Evolutionary conservation across 2,797 vertebrate genomes (phyloP), one percentile per base, ranked within the genome.

Genomic region (Heliangelus exortis): DNA sequence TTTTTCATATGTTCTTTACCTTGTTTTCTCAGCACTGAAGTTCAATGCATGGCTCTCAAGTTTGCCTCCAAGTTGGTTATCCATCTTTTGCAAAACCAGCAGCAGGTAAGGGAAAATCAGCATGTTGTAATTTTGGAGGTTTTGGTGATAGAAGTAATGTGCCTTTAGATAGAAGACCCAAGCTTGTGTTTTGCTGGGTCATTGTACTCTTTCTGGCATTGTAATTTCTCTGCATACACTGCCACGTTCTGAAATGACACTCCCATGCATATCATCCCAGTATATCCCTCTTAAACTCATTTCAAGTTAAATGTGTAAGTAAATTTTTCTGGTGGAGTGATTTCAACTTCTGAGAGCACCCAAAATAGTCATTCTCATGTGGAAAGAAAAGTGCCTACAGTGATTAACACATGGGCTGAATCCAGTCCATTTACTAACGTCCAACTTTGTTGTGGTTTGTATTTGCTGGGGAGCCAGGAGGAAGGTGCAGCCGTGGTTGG

Each of bases 11-110:
- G 9, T 95, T 58, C 18, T 94, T 72, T 80, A 39, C 18, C 22
- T 96, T 96, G 29, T 95, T 98, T 96, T 98, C 97, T 96, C 96
- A 99, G 99, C 92, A 96, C 98, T 97, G 99, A 99, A 97, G 97
- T 99, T 83, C 98, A 98, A 96, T 98, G 98, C 72, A 96, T 98
- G 33, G 97, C 98, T 87, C 96, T 99, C 89, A 98, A 94, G 62
- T 97, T 99, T 93, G 93, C 98, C 51, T 99, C 99, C 61, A 98
- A 92, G 68, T 90, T 99, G 96, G 95, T 99, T 82, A 90, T 97
- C 67, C 93, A 98, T 87, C 95, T 98, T 87, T 90, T 98, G 68
- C 97, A 94, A 94, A 96, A 93, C 33, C 78, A 87, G 81, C 94
- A 96, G 8, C 97, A 98, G 99, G 99, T 99, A 98, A 98, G 96